Base-by-base conservation (phyloP, 2,888 invertebrate species). In the Alitta virens region DNA sequence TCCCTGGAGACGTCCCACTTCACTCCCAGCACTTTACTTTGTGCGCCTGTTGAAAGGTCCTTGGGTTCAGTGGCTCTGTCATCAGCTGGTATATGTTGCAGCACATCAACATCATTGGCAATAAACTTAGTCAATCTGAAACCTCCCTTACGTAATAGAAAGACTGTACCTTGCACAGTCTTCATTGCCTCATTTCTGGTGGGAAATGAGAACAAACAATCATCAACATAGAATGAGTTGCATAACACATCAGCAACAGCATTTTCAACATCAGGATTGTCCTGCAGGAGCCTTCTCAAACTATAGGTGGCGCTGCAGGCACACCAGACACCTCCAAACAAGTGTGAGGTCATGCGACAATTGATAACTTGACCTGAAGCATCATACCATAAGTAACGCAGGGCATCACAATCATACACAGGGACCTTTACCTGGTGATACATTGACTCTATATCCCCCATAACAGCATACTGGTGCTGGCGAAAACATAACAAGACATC, bases 51-150 rank as follows among this genome's bases (percentile, higher is more conserved):
- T 33, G 33, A 33, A 33, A 33, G 33, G 12, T 33, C 33, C 33
- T 33, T 33, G 33, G 33, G 5, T 12, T 12, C 33, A 12, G 33
- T 7, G 12, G 33, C 5, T 1, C 60, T 55, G 21, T 53, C 59
- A 2, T 57, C 59, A 50, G 68, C 46, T 7, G 69, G 63, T 24
- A 18, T 18, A 12, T 7, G 16, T 9, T 66, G 67, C 53, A 72
- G 63, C 1, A 71, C 67, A 24, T 66, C 52, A 23, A 54, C 56
- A 26, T 52, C 52, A 27, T 64, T 66, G 9, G 59, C 61, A 12
- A 71, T n/a, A 62, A 68, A 71, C 51, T 71, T 69, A 23, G 63
- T 51, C 1, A 72, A 46, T 7, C 62, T 24, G 64, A 70, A 5
- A 2, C 64, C 64, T 12, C 66, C 69, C 43, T 58, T 51, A 2